A percentile compares a stretch with the other conserved stretches of the same genome.
phyloP scores from a whole-genome alignment of 2,113 vertebrate genomes.

The Platanista minor region DNA sequence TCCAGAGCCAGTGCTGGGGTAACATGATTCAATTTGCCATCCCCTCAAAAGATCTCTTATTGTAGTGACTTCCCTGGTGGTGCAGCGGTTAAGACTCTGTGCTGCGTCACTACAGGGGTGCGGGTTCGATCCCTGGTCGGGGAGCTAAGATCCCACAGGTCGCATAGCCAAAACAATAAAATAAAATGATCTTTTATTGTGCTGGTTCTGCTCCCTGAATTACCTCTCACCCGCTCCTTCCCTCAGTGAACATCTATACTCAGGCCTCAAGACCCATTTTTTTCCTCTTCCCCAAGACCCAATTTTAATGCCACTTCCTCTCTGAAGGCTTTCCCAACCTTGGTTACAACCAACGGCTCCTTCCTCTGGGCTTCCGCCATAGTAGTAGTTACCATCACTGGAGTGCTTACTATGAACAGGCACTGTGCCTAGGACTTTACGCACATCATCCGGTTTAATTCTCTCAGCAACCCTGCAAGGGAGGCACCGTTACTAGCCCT shows the following conservation, averaged over 20 bases:
- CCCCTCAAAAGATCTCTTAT: background rate
- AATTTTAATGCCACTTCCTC: background rate
- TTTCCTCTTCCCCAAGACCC: background rate
- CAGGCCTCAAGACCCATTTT: background rate
- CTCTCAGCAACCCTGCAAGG: background rate
- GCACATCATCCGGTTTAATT: background rate
- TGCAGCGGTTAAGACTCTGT: background rate
- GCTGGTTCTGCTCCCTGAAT: background rate
- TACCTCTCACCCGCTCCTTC: background rate
- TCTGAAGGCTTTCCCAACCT: background rate
- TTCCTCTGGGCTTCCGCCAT: background rate
- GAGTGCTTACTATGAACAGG: background rate
- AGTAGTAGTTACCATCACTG: too few relatives aligned
- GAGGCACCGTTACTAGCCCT: background rate
- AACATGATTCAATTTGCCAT: background rate
- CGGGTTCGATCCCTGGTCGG: background rate
- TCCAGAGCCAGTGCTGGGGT: background rate
- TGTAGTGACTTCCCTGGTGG: too few relatives aligned
- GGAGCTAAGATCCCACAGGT: background rate
- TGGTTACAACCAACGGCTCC: background rate
- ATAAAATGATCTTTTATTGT: background rate
- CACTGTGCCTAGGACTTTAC: background rate
- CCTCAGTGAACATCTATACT: background rate
- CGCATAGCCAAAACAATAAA: background rate
- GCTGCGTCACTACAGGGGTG: background rate